Percentiles rank a stretch among this genome's conserved stretches.
Evolutionary conservation across 2,797 vertebrate genomes (phyloP).

Genomic region (Catharus ustulatus): DNA sequence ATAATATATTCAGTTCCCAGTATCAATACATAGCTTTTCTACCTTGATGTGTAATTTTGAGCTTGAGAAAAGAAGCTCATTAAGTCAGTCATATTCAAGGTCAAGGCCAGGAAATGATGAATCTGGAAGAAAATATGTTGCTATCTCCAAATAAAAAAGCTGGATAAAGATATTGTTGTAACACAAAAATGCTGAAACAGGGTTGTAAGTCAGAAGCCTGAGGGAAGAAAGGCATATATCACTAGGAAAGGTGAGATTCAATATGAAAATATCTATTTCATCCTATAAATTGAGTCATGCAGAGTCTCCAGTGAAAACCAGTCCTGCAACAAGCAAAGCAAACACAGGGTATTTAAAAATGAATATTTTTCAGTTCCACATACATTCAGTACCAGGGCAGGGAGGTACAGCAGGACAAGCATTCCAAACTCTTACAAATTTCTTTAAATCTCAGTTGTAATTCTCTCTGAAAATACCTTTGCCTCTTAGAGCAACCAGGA

Average conservation of each 20-base stretch:
- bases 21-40: constrained; percentile 48
- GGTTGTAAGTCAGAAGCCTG: neutral
- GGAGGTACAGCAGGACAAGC: neutral
- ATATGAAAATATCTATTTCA: neutral
- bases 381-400: accelerated
- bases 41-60: constrained; percentile 61
- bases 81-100: constrained; percentile 67
- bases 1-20: constrained; percentile 69
- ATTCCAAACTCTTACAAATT: neutral
- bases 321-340: neutral
- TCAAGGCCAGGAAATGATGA: constrained; percentile 30
- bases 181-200: neutral
- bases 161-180: neutral
- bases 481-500: neutral
- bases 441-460: neutral
- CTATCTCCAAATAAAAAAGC: neutral
- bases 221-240: neutral
- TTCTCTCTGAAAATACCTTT: neutral
- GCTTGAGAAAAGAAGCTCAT: constrained; percentile 48
- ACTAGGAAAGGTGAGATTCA: neutral
- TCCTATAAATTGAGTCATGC: neutral
- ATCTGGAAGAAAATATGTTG: neutral
- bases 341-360: accelerated
- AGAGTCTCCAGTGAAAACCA: neutral
- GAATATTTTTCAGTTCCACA: neutral